Base-by-base conservation (phyloP, 1,140 invertebrate genomes). In the Bombus impatiens region DNA sequence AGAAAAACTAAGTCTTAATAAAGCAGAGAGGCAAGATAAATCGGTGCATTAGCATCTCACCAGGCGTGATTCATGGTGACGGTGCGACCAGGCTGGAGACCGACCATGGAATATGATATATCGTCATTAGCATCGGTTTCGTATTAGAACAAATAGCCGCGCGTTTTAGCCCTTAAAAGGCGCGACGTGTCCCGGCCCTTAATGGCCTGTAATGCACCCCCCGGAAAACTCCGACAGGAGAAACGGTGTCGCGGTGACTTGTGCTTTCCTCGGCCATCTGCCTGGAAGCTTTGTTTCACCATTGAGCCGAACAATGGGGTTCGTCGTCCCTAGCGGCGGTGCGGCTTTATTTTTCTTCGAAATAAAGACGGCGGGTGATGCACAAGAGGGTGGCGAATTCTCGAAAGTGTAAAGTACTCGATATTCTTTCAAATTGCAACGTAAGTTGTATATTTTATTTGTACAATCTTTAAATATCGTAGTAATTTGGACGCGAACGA, bases 41-140 rank as follows among this genome's bases (percentile, higher is more conserved):
- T 94, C 89, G 92, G 91, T 92, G 93, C 93, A 94, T 94, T 94
- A 94, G 92, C 93, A 94, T 94, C 93, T 91, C 78, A 79, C 67
- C 84, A 78, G 91, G 13, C 76, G 76, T 94, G 93, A 94, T 94
- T 94, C 93, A 94, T 93, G 88, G 91, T 92, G 92, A 91, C 89
- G 70, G 93, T 90, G 86, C 71, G 77, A 74, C 57, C 44, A 42
- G 53, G 5, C 15, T 65, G 68, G 22, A 57, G 70, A 87, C 28
- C 32, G 47, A 35, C n/a, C 74, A 37, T 76, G 78, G 84, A 53
- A 65, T 89, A 81, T 93, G 93, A 93, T 91, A 88, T 93, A 94
- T 93, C 87, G 91, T 89, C 92, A 92, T 94, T 93, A 93, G 88
- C 93, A 93, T 93, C 89, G 92, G 88, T 92, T 93, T 93, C 92